Evolutionary conservation across 2,797 vertebrate genomes (phyloP), one percentile per base, ranked within the genome.

Genomic region (Dicrostonyx torquatus): DNA sequence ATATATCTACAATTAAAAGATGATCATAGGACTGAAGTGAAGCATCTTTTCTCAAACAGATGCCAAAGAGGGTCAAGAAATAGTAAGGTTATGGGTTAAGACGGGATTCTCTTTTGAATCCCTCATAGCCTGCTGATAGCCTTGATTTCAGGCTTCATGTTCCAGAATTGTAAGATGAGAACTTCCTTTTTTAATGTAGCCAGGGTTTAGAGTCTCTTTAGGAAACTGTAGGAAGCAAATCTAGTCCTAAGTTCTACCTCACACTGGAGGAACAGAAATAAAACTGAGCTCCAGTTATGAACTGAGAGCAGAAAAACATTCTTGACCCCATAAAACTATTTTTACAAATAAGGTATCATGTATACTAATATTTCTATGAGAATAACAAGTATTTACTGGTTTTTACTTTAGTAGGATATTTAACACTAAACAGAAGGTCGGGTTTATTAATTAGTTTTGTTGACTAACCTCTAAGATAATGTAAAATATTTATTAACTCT

Each of bases 21-120:
- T n/a, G 20, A 1, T 0, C 4, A 0, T 5, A 15, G 77, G 66
- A 40, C 31, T 22, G 0, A 45, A 8, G 15, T 0, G 2, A 64
- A 50, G 15, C 5, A 14, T 18, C 9, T 29, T 6, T 6, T 53
- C 48, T 53, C 20, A 34, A 80, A 78, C 50, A 48, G 29, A 40
- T 43, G 3, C 2, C 15, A 64, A 72, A 83, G 50, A 17, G 5
- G 5, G 15, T 34, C 8, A 26, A 24, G 45, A 50, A 68, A 6
- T 11, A 22, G 58, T 22, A 55, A 91, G 22, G 2, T 15, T 13
- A 14, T 40, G n/a, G 43, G 11, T 40, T n/a, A n/a, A 43, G 37
- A 64, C 20, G 9, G 2, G 4, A 75, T 50, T 43, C 26, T 40
- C 11, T 55, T 37, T 5, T 34, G 26, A 37, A 4, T 1, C 20